These are phyloP conservation scores for Lagopus muta DNA, from an alignment of 2,113 vertebrate species.

Conservation along the genomic window DNA sequence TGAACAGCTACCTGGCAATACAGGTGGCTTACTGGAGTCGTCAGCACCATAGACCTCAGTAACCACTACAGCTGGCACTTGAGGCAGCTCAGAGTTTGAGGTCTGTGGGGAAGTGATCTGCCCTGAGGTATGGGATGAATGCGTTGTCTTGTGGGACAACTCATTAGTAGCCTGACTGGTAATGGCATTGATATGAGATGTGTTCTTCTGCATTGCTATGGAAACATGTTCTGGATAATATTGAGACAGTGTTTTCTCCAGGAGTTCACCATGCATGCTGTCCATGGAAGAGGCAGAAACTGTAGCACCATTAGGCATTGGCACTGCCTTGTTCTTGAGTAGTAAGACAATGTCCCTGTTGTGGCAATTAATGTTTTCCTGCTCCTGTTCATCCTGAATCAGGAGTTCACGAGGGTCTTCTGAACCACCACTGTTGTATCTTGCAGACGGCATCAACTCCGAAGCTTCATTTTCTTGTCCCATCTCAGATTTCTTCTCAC, in stretches of 20 bases:
- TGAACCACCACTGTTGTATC: constrained; percentile 74
- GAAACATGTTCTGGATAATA: constrained; percentile 91
- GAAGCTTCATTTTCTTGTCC: constrained; percentile 73
- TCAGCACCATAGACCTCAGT: constrained; percentile 76
- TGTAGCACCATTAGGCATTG: constrained; percentile 92
- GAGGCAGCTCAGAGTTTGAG: constrained; percentile 84
- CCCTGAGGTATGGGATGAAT: constrained; percentile 91
- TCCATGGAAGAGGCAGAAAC: constrained; percentile 87
- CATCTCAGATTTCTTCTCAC: constrained; percentile 50
- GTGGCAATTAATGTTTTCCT: constrained; percentile 78
- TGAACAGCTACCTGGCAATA: constrained; percentile 78
- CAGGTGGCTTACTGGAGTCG: constrained; percentile 76
- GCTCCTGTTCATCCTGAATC: constrained; percentile 79
- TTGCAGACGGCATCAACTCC: constrained; percentile 72
- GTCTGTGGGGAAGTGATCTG: constrained; percentile 83
- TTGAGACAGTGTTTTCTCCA: constrained; percentile 91
- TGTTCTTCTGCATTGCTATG: constrained; percentile 86
- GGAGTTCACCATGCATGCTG: constrained; percentile 85
- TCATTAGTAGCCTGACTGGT: constrained; percentile 82
- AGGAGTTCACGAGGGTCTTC: constrained; percentile 64
- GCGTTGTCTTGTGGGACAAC: constrained; percentile 79
- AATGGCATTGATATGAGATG: constrained; percentile 83
- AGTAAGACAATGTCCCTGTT: constrained; percentile 85
- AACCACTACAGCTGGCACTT: constrained; percentile 78
- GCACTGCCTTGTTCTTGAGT: constrained; percentile 85